phyloP scores from a whole-genome alignment of 35 echinoderm and acorn worm genomes.

The Lytechinus pictus region DNA sequence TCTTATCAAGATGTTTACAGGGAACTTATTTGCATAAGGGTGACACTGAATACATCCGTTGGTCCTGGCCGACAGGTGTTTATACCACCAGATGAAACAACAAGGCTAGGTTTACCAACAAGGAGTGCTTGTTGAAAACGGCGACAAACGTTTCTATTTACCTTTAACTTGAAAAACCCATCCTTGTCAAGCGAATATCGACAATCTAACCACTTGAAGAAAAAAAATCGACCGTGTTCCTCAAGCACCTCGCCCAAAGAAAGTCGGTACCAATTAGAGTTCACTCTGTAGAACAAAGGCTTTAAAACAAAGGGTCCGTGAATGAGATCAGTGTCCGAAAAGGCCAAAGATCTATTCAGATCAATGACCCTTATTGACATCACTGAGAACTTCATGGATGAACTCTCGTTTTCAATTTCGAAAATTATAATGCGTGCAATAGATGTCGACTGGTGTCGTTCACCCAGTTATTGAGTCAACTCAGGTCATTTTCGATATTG shows the following conservation, averaged over 20 bases:
- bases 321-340: background rate
- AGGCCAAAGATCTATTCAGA: background rate
- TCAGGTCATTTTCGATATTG: background rate
- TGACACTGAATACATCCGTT: background rate
- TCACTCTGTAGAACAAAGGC: background rate
- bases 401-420: background rate
- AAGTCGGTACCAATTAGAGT: background rate
- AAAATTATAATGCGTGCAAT: background rate
- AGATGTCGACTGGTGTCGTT: background rate
- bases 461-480: background rate
- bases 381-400: background rate
- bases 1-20: background rate
- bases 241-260: background rate
- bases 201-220: background rate
- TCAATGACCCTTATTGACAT: background rate
- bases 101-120: constrained; percentile 2
- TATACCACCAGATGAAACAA: background rate
- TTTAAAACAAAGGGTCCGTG: background rate
- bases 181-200: background rate
- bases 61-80: background rate
- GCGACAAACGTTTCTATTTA: constrained; percentile 8
- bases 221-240: background rate
- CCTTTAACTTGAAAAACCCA: constrained; percentile 1
- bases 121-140: background rate
- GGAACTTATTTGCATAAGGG: background rate